Conservation (phyloP, 2,113 vertebrate genomes). For the Melanocharis versteri region DNA sequence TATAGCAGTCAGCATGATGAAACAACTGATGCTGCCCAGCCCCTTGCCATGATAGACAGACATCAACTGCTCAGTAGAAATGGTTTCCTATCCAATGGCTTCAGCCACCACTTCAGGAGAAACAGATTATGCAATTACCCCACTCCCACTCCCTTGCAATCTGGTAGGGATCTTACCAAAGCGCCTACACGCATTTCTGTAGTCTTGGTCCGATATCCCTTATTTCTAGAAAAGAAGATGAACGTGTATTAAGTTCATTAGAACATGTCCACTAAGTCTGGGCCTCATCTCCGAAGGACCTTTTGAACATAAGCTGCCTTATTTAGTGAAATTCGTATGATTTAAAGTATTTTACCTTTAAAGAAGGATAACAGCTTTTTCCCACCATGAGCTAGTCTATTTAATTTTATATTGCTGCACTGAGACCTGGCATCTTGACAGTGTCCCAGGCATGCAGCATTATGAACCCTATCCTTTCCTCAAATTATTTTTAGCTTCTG, state of each 20-base stretch:
- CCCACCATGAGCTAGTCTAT: neutral
- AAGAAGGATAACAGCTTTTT: neutral
- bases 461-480: neutral
- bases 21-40: neutral
- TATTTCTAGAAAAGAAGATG: neutral
- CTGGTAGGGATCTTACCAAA: neutral
- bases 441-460: neutral
- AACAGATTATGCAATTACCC: neutral
- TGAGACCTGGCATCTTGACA: neutral
- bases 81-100: neutral
- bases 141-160: neutral
- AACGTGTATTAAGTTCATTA: neutral
- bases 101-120: neutral
- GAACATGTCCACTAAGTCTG: neutral
- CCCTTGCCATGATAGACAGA: neutral
- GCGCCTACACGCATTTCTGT: neutral
- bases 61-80: neutral
- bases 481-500: neutral
- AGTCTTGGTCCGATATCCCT: neutral
- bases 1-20: neutral
- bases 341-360: neutral
- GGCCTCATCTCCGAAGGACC: neutral
- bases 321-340: neutral
- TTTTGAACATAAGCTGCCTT: neutral
- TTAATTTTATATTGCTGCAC: neutral